phyloP scores from a whole-genome alignment of 2,797 vertebrate genomes.

The Scyliorhinus canicula region DNA sequence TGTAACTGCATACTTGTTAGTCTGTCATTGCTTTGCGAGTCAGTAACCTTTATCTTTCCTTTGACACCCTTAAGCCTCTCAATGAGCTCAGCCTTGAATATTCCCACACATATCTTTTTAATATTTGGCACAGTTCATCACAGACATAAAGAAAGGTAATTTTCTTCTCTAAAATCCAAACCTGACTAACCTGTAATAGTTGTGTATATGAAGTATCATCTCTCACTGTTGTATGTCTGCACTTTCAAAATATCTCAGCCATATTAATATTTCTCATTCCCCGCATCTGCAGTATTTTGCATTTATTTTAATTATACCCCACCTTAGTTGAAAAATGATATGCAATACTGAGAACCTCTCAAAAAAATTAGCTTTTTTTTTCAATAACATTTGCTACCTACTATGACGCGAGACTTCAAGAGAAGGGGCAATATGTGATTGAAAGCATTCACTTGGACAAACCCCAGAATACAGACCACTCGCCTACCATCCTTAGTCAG shows the following conservation, averaged over 20 bases:
- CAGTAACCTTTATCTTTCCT: neutral
- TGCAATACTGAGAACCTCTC: too few species aligned
- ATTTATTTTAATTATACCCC: too few species aligned
- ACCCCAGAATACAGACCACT: neutral
- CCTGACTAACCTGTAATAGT: neutral
- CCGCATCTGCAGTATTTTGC: too few species aligned
- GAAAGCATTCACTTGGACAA: neutral
- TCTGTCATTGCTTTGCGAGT: neutral
- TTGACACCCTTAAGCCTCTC: neutral
- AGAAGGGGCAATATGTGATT: neutral
- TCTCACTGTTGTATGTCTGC: neutral
- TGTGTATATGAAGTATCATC: neutral
- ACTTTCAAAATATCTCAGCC: neutral
- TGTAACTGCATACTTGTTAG: neutral
- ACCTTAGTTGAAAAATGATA: too few species aligned
- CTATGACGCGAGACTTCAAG: neutral
- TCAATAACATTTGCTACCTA: too few species aligned
- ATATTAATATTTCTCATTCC: neutral
- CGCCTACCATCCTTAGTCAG: too few species aligned
- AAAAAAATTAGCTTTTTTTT: too few species aligned
- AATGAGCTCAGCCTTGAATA: neutral
- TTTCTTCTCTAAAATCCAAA: neutral
- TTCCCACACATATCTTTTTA: slow-evolving; percentile 16
- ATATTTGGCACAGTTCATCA: neutral
- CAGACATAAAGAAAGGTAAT: neutral